Evolutionary conservation across 2,888 invertebrate genomes (phyloP).

Genomic region (Drosophila ezoana): DNA sequence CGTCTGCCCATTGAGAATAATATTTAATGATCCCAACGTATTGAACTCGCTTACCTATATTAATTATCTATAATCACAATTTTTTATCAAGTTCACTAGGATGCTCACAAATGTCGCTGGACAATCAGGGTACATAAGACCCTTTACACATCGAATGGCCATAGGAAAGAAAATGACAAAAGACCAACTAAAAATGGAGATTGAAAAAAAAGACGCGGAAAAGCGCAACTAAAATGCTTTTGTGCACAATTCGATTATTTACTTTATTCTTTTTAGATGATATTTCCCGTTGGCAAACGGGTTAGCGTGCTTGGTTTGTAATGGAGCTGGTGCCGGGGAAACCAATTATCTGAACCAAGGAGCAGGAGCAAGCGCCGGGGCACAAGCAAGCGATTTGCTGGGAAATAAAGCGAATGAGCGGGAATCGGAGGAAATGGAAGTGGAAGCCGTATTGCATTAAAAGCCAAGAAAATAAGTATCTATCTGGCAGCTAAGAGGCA

Average conservation of each 20-base stretch:
- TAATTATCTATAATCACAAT: not conserved
- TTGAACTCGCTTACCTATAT: not conserved
- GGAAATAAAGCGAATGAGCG: not conserved
- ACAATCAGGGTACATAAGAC: conserved; percentile 1
- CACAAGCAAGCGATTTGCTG: not conserved
- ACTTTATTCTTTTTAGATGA: conserved; percentile 73
- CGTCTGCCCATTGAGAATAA: no score
- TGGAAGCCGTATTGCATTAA: conserved; percentile 29
- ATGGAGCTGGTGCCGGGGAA: conserved; percentile 40
- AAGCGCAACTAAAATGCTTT: conserved; percentile 61
- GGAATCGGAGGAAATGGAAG: not conserved
- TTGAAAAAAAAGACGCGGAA: conserved; percentile 23
- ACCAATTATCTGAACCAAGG: conserved; percentile 69
- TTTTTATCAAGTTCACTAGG: not conserved
- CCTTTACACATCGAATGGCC: not conserved
- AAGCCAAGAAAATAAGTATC: conserved; percentile 43
- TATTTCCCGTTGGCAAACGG: conserved; percentile 65
- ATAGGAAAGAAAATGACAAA: conserved; percentile 29
- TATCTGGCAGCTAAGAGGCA: conserved; percentile 43
- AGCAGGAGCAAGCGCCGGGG: conserved; percentile 15
- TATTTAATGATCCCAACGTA: no score
- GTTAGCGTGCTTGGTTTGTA: conserved; percentile 46
- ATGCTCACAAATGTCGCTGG: not conserved
- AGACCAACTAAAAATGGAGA: not conserved
- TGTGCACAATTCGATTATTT: conserved; percentile 82